phyloP scores from a whole-genome alignment of 2,888 invertebrate species.

The Creontiades dilutus region DNA sequence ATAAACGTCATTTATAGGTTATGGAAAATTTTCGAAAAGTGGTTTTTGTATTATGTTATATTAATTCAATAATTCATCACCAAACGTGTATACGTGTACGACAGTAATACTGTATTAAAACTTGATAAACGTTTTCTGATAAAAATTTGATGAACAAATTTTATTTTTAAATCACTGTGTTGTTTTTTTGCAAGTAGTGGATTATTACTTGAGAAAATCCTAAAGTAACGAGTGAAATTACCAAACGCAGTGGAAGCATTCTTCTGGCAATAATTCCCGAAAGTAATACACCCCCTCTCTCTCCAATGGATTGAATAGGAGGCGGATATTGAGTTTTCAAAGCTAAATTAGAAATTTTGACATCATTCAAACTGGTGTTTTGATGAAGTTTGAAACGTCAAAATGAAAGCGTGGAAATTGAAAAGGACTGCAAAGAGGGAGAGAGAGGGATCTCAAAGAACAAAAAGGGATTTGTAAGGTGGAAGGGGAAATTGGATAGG shows the following conservation, averaged over 20 bases:
- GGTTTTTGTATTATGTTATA: too few species aligned
- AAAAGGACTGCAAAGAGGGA: background rate
- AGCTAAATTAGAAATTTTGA: conserved; percentile 38
- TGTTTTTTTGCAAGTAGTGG: too few species aligned
- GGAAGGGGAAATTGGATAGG: conserved; percentile 16
- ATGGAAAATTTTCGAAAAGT: too few species aligned
- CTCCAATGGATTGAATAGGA: background rate
- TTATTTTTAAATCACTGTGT: too few species aligned
- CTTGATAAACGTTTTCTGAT: too few species aligned
- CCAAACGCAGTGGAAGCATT: background rate
- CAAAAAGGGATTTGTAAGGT: background rate
- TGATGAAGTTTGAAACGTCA: conserved; percentile 48
- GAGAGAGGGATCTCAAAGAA: background rate
- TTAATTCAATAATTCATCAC: too few species aligned
- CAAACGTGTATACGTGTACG: too few species aligned
- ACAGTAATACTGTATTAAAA: too few species aligned
- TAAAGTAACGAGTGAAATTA: too few species aligned
- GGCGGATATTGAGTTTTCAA: conserved; percentile 46
- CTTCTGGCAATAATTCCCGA: background rate
- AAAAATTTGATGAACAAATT: too few species aligned
- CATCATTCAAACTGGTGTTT: conserved; percentile 35
- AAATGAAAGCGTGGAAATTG: conserved; percentile 43
- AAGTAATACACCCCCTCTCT: background rate
- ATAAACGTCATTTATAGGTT: too few species aligned
- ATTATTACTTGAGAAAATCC: too few species aligned